A percentile compares a stretch with the other conserved stretches of the same genome.
Conservation (phyloP, 2,113 vertebrate species). For the Passer domesticus region DNA sequence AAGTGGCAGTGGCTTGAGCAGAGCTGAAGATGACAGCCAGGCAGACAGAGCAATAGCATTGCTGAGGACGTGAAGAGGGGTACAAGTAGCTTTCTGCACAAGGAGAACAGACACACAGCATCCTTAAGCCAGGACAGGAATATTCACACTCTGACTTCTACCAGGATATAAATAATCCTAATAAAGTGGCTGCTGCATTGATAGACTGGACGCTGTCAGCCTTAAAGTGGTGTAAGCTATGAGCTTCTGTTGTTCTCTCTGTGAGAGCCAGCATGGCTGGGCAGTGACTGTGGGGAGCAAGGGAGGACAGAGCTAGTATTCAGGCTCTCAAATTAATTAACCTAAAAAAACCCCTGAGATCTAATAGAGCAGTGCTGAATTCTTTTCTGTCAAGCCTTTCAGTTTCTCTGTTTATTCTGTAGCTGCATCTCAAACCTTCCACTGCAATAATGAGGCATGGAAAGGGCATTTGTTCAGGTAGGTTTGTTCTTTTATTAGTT, state of each 20-base stretch:
- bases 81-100: background rate
- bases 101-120: background rate
- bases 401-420: background rate
- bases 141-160: background rate
- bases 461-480: background rate
- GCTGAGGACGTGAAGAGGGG: background rate
- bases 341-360: fast-evolving
- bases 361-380: background rate
- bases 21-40: background rate
- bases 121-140: background rate
- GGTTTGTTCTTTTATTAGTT: background rate
- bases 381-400: background rate
- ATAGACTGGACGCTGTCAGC: background rate
- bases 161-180: background rate
- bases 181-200: background rate
- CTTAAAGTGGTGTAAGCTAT: background rate
- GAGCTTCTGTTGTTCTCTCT: background rate
- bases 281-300: background rate
- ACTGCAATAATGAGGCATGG: background rate
- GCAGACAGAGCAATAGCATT: background rate
- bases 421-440: background rate
- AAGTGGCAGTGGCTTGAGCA: background rate
- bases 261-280: background rate
- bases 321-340: background rate
- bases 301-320: background rate